These are phyloP conservation scores for Meloidogyne exigua DNA, from an alignment of 1,140 invertebrate species.

Conservation along the genomic window DNA sequence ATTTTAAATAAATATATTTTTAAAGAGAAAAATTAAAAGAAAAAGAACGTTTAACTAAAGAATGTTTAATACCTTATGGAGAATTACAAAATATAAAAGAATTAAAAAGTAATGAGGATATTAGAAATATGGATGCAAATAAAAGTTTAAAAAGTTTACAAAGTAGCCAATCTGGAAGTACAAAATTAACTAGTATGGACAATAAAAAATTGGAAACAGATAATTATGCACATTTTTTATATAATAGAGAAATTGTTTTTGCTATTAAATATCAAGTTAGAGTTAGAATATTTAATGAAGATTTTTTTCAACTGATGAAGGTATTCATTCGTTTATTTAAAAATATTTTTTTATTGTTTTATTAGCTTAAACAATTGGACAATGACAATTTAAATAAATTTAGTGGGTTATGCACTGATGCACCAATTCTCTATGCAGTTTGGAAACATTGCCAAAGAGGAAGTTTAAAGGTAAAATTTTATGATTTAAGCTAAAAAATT, in stretches of 20 bases:
- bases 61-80: conserved; percentile 40
- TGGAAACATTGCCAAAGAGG: conserved; percentile 79
- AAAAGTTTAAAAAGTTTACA: conserved; percentile 52
- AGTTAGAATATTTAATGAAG: conserved; percentile 26
- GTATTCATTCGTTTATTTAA: conserved; percentile 12
- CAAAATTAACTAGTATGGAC: conserved; percentile 37
- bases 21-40: conserved; percentile 38
- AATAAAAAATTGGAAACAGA: conserved; percentile 46
- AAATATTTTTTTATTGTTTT: conserved; percentile 7
- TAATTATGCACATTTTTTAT: conserved; percentile 50
- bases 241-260: conserved; percentile 45
- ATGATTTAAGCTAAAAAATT: no score
- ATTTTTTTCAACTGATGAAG: conserved; percentile 35
- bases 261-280: conserved; percentile 38
- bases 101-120: conserved; percentile 7
- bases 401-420: conserved; percentile 26
- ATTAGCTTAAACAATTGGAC: conserved; percentile 37
- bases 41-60: conserved; percentile 28
- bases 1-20: neutral
- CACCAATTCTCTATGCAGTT: conserved; percentile 69
- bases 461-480: conserved; percentile 72
- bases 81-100: conserved; percentile 22
- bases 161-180: conserved; percentile 35
- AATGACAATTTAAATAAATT: conserved; percentile 42
- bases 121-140: conserved; percentile 13